Evolutionary conservation across 2,797 vertebrate genomes (phyloP), one percentile per base, ranked within the genome.

Genomic region (Prunella strophiata): DNA sequence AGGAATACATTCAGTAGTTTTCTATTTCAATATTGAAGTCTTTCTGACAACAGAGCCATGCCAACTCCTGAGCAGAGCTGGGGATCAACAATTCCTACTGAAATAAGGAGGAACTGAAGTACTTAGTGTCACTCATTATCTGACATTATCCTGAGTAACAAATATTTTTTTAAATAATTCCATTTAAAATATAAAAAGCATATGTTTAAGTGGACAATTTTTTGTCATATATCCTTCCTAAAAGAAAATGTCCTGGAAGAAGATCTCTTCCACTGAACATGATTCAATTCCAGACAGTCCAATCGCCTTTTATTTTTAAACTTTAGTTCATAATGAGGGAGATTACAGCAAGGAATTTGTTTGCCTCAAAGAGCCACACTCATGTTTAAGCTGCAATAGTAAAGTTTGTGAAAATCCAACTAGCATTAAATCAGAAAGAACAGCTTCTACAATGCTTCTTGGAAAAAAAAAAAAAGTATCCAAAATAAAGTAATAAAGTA

Each of bases 1-100:
- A 88, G 58, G 38, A 92, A 94, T 70, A 96, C 38, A 86, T 86
- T 84, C 87, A 81, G 82, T 45, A 86, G 62, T 78, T 91, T 95
- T 93, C 82, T 96, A 48, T 88, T 89, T 70, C 51, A 89, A 86
- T 94, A 67, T 38, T 91, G 91, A 96, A 92, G 70, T 50, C 45
- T 73, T 86, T 89, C 38, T 88, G 82, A 86, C 55, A 93, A 74
- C 50, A 87, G 45, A 94, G 52, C n/a, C 48, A 63, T 48, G 82
- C 55, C 71, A 93, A 25, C 40, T 91, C 70, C 85, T 61, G 25
- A 84, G 62, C 26, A 89, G 59, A 54, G 55, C 36, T 91, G 45
- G 88, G 45, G 51, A 84, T 47, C 76, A 88, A 68, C 79, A 83
- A 66, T 62, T 79, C 29, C 52, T 68, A 63, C 71, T 70, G n/a